phyloP scores from a whole-genome alignment of 1,140 invertebrate species.

The Drosophila lini region DNA sequence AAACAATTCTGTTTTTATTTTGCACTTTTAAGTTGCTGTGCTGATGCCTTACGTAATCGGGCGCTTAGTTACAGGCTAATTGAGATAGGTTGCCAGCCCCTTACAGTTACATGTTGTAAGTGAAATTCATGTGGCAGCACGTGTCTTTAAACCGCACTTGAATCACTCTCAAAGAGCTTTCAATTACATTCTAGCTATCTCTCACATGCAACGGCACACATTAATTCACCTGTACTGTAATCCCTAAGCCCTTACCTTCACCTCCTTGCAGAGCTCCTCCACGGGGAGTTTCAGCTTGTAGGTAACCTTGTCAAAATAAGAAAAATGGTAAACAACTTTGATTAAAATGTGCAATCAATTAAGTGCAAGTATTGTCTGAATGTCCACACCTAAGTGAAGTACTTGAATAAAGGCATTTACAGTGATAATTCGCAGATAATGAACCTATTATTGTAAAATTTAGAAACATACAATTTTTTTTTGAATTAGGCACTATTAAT shows the following conservation, averaged over 20 bases:
- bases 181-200: constrained; percentile 8
- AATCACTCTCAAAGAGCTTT: constrained; percentile 12
- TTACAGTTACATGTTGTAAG: neutral
- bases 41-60: constrained; percentile 6
- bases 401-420: constrained; percentile 7
- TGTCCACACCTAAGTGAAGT: neutral
- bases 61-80: constrained; percentile 22
- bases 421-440: neutral
- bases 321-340: constrained; percentile 41
- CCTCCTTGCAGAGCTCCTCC: constrained; percentile 93
- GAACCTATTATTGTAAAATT: no score
- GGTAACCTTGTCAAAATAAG: constrained; percentile 61
- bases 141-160: constrained; percentile 24
- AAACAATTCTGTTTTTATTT: constrained; percentile 9
- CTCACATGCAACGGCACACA: neutral
- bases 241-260: constrained; percentile 88
- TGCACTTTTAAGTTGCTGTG: constrained; percentile 22
- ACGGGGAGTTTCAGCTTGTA: constrained; percentile 92
- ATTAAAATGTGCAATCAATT: constrained; percentile 52
- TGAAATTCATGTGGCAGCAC: constrained; percentile 3
- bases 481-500: no score
- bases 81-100: constrained; percentile 10
- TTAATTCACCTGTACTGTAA: neutral
- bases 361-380: constrained; percentile 20
- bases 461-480: neutral